phyloP scores from a whole-genome alignment of 2,888 invertebrate genomes.

The Allolobophora icterica region DNA sequence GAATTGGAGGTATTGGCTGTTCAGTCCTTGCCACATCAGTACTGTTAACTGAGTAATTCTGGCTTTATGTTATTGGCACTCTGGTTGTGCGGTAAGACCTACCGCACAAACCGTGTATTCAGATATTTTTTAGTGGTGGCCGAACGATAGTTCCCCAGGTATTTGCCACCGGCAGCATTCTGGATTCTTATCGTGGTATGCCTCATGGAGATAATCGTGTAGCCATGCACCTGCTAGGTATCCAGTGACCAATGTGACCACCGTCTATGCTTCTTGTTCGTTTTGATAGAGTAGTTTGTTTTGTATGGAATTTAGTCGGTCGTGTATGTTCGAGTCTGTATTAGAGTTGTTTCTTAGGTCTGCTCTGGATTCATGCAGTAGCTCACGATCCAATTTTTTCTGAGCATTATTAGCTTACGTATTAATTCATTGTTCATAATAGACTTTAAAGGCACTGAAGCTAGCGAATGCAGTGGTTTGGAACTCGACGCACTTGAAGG shows the following conservation, averaged over 20 bases:
- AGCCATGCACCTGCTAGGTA: background rate
- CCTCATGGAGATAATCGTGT: background rate
- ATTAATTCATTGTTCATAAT: background rate
- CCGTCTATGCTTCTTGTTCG: background rate
- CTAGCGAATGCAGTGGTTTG: background rate
- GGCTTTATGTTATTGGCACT: background rate
- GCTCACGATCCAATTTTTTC: background rate
- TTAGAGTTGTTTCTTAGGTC: background rate
- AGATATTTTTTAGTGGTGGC: slow-evolving; percentile 18
- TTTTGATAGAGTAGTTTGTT: background rate
- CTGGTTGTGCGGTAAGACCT: background rate
- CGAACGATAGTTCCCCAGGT: background rate
- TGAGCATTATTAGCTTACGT: background rate
- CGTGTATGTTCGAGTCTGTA: background rate
- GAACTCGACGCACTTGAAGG: background rate
- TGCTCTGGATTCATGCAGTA: background rate
- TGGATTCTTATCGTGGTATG: background rate
- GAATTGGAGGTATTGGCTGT: slow-evolving; percentile 79
- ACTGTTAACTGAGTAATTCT: background rate
- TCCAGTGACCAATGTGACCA: background rate
- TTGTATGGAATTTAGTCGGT: background rate
- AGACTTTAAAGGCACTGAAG: background rate
- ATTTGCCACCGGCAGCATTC: slow-evolving; percentile 1
- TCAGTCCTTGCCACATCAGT: background rate
- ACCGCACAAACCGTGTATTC: background rate